A percentile compares a stretch with the other conserved stretches of the same genome.
Evolutionary conservation across 2,113 vertebrate genomes (phyloP).

Genomic region (Neoarius graeffei): DNA sequence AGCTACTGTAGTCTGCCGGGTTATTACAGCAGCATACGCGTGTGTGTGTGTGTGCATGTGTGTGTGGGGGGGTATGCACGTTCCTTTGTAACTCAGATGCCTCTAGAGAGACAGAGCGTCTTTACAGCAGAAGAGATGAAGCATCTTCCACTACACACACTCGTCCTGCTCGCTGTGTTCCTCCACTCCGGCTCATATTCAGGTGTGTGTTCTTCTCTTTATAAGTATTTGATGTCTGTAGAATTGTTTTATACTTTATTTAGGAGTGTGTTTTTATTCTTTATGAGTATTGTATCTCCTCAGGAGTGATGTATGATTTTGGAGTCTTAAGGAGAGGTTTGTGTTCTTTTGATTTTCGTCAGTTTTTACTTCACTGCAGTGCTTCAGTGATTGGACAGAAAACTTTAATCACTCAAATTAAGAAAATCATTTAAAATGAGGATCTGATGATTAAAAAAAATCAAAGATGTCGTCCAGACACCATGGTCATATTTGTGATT

Average conservation of each 20-base stretch:
- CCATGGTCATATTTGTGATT: too few species aligned
- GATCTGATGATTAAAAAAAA: too few species aligned
- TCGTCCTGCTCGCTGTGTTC: background rate
- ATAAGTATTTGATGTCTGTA: background rate
- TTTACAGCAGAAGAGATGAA: constrained; percentile 24
- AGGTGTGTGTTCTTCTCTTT: background rate
- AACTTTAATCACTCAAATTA: background rate
- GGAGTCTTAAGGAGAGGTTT: background rate
- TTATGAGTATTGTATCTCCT: background rate
- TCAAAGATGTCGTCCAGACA: too few species aligned
- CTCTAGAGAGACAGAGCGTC: background rate
- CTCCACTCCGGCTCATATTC: background rate
- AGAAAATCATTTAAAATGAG: background rate
- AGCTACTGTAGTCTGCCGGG: too few species aligned
- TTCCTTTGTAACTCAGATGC: background rate
- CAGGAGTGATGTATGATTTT: background rate
- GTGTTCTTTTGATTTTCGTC: background rate
- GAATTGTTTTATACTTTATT: background rate
- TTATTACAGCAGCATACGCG: too few species aligned
- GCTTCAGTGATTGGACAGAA: background rate
- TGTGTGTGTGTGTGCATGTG: background rate
- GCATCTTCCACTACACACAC: constrained; percentile 2
- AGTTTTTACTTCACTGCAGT: too few species aligned
- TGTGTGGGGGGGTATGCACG: background rate
- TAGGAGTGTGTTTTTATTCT: background rate